Base-by-base conservation (phyloP, 2,888 invertebrate species). In the Drosophila cognata region DNA sequence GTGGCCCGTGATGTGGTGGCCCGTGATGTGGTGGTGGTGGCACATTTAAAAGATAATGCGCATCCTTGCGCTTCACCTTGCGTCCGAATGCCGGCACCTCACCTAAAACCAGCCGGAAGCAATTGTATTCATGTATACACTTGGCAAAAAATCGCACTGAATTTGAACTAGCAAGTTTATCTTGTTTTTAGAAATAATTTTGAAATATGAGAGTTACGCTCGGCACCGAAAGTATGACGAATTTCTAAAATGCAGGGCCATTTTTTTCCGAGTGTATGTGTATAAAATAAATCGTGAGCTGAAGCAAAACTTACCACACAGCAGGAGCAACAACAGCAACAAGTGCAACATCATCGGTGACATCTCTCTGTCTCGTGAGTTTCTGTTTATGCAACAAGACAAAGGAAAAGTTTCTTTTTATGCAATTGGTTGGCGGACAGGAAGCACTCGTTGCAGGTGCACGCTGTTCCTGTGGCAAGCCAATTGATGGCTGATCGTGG, bases 51-150 rank as follows among this genome's bases (percentile, higher is more conserved):
- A 74, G 81, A 33, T 85, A 90, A 53, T 87, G 86, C 2, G 65
- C 74, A 61, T 90, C 88, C 76, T 82, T 88, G 18, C 89, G 90
- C 38, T 88, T 91, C 25, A 91, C 81, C 72, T 91, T 91, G 38
- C 89, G 91, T n/a, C 84, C 89, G 63, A 76, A 52, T 10, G 84
- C 72, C n/a, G 74, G 79, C 46, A 63, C 76, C 67, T 70, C 77
- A 31, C 52, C 62, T 76, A 71, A 53, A 63, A 53, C 60, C 21
- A 52, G 55, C 33, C 28, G 43, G 58, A 65, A 64, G 53, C 21
- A 43, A 31, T 53, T 25, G 5, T 7, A 70, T 55, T 64, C 0
- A 41, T 41, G n/a, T 64, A 67, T 61, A 48, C 16, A 56, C 41
- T 31, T 31, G 28, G 4, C n/a, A 29, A 41, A 56, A 36, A 31